Conservation (phyloP, 2,797 vertebrate genomes). For the Enteromius argenteus region DNA sequence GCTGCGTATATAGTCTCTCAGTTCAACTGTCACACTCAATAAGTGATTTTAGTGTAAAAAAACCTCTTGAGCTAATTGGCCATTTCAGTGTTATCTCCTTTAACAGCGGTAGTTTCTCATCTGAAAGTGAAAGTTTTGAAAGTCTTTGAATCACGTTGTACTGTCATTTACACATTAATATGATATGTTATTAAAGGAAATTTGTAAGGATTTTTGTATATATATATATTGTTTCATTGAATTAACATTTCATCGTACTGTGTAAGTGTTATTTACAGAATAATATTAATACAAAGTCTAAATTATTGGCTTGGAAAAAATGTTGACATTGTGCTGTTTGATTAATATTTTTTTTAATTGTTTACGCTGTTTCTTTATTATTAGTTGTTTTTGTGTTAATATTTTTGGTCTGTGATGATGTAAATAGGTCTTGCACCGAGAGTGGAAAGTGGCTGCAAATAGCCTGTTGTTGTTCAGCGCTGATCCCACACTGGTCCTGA, state of each 20-base stretch:
- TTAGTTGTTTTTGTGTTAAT: not conserved
- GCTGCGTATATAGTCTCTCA: slow-evolving; percentile 46
- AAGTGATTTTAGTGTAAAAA: slow-evolving; percentile 58
- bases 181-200: not conserved
- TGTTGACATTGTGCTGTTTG: too few species aligned
- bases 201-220: not conserved
- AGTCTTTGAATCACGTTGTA: slow-evolving; percentile 1
- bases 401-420: not conserved
- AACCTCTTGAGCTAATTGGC: slow-evolving; percentile 14
- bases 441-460: not conserved
- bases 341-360: not conserved
- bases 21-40: slow-evolving; percentile 53
- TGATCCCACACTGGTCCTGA: slow-evolving; percentile 14
- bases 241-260: not conserved
- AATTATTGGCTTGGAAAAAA: not conserved
- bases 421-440: not conserved
- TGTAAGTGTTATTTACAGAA: not conserved
- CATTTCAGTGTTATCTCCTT: slow-evolving; percentile 33
- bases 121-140: not conserved
- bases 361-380: not conserved
- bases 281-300: not conserved
- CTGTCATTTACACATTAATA: slow-evolving; percentile 22
- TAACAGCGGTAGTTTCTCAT: slow-evolving; percentile 27
- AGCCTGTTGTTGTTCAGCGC: not conserved
- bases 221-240: not conserved